Evolutionary conservation across 2,888 invertebrate genomes (phyloP).

Genomic region (Lamellibrachia columna): DNA sequence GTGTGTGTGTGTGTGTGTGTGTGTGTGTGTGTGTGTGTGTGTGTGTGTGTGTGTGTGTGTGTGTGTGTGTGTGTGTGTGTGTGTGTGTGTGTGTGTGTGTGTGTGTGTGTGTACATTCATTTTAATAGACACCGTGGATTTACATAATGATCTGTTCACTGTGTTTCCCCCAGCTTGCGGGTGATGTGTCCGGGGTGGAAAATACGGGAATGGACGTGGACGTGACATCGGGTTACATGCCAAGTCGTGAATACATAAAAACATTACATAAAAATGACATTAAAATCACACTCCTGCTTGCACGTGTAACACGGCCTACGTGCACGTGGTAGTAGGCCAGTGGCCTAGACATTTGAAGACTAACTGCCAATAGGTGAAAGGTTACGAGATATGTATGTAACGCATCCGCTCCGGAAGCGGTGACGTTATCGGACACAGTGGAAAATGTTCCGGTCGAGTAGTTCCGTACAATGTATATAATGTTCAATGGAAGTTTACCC

Average conservation of each 20-base stretch:
- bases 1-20: too few relatives aligned
- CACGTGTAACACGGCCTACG: not conserved
- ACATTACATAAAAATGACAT: not conserved
- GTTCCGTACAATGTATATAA: not conserved
- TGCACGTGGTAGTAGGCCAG: not conserved
- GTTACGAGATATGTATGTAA: not conserved
- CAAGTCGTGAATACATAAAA: not conserved
- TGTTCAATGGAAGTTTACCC: not conserved
- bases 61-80: too few relatives aligned
- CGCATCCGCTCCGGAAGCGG: not conserved
- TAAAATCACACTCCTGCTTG: not conserved
- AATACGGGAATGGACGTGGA: not conserved
- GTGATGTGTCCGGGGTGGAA: not conserved
- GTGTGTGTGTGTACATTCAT: not conserved
- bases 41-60: too few relatives aligned
- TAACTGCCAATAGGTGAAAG: slow-evolving; percentile 5
- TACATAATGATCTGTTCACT: not conserved
- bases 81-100: too few relatives aligned
- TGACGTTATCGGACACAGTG: not conserved
- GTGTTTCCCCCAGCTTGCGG: not conserved
- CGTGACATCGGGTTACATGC: not conserved
- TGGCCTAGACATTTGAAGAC: not conserved
- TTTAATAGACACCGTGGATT: too few relatives aligned
- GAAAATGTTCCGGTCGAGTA: slow-evolving; percentile 10
- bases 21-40: too few relatives aligned